Evolutionary conservation across 2,113 vertebrate species (phyloP).

Genomic region (Falco punctatus): DNA sequence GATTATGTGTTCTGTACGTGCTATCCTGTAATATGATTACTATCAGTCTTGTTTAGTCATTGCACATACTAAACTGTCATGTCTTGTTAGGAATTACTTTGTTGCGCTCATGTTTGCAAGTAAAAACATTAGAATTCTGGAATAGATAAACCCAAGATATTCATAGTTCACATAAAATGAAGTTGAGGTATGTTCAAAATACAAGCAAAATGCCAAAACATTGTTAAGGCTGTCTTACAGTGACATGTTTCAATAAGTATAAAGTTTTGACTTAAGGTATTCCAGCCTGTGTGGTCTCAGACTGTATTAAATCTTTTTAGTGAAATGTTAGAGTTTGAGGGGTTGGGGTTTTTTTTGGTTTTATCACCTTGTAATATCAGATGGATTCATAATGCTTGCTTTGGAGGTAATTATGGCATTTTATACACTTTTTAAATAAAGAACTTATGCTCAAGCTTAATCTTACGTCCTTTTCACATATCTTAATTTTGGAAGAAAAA

Average conservation of each 20-base stretch:
- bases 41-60: constrained; percentile 2
- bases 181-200: constrained; percentile 8
- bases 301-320: neutral
- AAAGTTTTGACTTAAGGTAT: constrained; percentile 5
- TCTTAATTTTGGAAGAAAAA: constrained; percentile 29
- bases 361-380: constrained; percentile 18
- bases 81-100: constrained; percentile 22
- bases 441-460: neutral
- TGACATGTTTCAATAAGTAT: neutral
- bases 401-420: neutral
- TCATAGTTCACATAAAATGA: neutral
- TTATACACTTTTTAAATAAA: neutral
- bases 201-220: constrained; percentile 21
- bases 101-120: constrained; percentile 1
- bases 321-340: neutral
- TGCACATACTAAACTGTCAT: neutral
- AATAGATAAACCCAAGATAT: constrained; percentile 3
- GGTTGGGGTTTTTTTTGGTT: neutral
- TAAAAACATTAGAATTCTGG: neutral
- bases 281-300: constrained; percentile 50
- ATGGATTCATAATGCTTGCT: neutral
- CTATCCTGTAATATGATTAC: neutral
- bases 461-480: neutral
- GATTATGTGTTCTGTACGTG: neutral
- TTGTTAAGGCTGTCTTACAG: neutral